phyloP scores from a whole-genome alignment of 2,113 vertebrate species.

The Anguilla rostrata region DNA sequence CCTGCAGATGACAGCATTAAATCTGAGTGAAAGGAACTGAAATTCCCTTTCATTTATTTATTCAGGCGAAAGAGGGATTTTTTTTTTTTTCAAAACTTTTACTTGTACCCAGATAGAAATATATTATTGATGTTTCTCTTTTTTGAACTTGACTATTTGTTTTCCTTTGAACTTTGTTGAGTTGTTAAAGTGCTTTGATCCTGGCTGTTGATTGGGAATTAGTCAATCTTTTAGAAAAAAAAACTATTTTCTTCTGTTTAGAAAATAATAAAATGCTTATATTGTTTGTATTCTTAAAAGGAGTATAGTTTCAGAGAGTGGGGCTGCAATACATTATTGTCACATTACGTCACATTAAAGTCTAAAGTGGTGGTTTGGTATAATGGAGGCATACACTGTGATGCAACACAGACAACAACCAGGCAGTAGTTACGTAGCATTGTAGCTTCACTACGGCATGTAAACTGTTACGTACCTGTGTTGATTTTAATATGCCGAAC shows the following conservation, averaged over 20 bases:
- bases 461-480: conserved; percentile 62
- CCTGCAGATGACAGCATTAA: conserved; percentile 59
- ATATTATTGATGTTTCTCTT: too few species aligned
- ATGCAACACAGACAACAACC: neutral
- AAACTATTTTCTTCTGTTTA: too few species aligned
- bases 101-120: neutral
- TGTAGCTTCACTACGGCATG: neutral
- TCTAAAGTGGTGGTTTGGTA: neutral
- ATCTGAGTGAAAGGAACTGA: neutral
- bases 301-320: neutral
- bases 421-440: neutral
- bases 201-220: too few species aligned
- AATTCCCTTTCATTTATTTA: neutral
- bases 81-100: neutral
- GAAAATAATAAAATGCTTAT: too few species aligned
- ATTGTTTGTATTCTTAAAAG: too few species aligned
- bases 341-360: neutral
- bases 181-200: too few species aligned
- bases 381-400: neutral
- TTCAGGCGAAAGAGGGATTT: neutral
- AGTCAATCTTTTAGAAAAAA: too few species aligned
- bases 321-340: neutral
- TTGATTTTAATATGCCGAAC: conserved; percentile 83
- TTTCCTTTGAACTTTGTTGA: neutral
- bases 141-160: neutral